Base-by-base conservation (phyloP, 2,888 invertebrate genomes). In the Mesoligia furuncula region DNA sequence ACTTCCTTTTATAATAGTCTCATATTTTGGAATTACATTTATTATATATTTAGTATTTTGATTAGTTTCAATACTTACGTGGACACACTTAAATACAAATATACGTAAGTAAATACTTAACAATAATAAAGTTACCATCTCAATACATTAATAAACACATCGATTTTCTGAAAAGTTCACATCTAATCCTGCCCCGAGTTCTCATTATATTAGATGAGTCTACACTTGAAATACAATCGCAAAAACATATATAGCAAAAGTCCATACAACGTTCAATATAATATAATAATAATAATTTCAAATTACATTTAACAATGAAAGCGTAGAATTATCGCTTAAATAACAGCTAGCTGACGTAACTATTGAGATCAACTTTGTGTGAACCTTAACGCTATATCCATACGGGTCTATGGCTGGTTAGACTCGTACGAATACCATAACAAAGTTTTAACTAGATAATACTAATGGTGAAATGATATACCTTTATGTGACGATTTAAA, bases 401-500 rank as follows among this genome's bases (percentile, higher is more conserved):
- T 94, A 93, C 93, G 94, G 91, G 93, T 93, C 95, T 94, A 94
- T 95, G 95, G 96, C 96, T 96, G 96, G 96, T 94, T 95, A 95
- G 95, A 94, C 93, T 88, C 95, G 93, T 93, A 94, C 90, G 94
- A 93, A 93, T 92, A 91, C 87, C 88, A 90, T 88, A 89, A 90
- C 90, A 88, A 90, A 89, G 85, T 81, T 82, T 86, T 83, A 87
- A 83, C 88, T 91, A 90, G 85, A 75, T 90, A 88, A 90, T 88
- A 90, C 87, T 91, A 88, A 90, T 85, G 66, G 84, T 90, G 88
- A 90, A 90, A 86, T 86, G 81, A 86, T 86, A 83, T 85, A 86
- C 79, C 77, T 86, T 87, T 79, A 85, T 67, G 85, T 89, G 87
- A 88, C 75, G 72, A 86, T 83, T 86, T 74, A 79, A 83, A 90